Evolutionary conservation across 1,140 invertebrate genomes (phyloP), one percentile per base, ranked within the genome.

Genomic region (Nephila pilipes): DNA sequence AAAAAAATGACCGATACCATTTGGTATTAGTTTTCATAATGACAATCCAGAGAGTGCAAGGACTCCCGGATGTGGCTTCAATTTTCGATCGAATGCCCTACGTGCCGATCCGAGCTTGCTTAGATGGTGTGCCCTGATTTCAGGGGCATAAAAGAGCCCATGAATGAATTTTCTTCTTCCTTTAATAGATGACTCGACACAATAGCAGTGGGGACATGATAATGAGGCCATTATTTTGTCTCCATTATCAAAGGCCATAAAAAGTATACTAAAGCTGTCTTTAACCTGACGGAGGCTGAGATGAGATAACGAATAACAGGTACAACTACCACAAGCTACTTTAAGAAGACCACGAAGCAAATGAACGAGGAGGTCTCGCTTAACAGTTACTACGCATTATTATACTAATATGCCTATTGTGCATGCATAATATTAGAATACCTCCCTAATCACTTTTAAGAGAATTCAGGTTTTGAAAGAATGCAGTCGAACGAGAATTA

Each of bases 191-290:
- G 29, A 32, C 54, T 63, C 57, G 55, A 36, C 57, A 63, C 85
- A 87, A 87, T 87, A 38, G 32, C 20, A 83, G 25, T 54, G 22
- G 69, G 10, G 38, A 63, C 32, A 63, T 60, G 58, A 87, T 36
- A 63, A 87, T 63, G 85, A 87, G 29, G 85, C 32, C 57, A 87
- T 87, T 87, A 87, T 87, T 87, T 87, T 87, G 80, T 32, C 29
- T 87, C 85, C 58, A 63, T 87, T 87, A 63, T 87, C 10, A 87
- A 87, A 87, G 32, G 58, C 20, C 29, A 87, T 87, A 12, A 87
- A 38, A 87, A 29, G 29, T 38, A 20, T 63, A 63, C 32, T 38
- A 87, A 87, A 87, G 55, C 57, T 63, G 57, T 38, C 22, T 25
- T 38, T 60, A 60, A 87, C 16, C 55, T 22, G 32, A 54, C n/a